Base-by-base conservation (phyloP, 2,888 invertebrate species). In the Lasioglossum villosulum region DNA sequence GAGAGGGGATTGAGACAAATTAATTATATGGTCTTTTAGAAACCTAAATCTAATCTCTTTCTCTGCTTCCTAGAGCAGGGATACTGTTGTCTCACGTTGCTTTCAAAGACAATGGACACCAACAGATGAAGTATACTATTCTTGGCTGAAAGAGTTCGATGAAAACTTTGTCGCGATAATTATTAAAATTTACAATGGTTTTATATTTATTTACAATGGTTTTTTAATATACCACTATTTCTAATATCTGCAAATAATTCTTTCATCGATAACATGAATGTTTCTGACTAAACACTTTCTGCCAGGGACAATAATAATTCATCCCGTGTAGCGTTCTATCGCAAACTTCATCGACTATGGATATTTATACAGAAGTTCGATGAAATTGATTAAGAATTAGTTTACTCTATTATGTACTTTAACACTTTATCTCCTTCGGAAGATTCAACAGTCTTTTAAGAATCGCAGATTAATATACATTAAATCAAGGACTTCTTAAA, bases 1-100 rank as follows among this genome's bases (percentile, higher is more conserved):
- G 80, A 75, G 56, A 1, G 12, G 12, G 8, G 12, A 4, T 48
- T 74, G 27, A 39, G 63, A 70, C 14, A 52, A 19, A 14, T 42
- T 16, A n/a, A 4, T 37, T 23, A 19, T 4, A 23, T 4, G 10
- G 19, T 4, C 34, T 34, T 37, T 4, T 34, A 2, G 6, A 30
- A 63, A 63, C 27, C 30, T 37, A 68, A 30, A 68, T 56, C 56
- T 56, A 37, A 63, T 68, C 37, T 68, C 56, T 37, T 10, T 37
- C 34, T 34, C 34, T 68, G 8, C 16, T 52, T 27, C 80, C 68
- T 52, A 86, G 34, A n/a, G 82, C 82, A 83, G 82, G 75, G 59
- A 23, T 75, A 72, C 71, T 37, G 37, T 30, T 75, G 73, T 63
- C 79, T 84, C 88, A 82, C 83, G 80, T 90, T 85, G 77, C 72